Conservation (phyloP, 2,797 vertebrate species). For the Mus spretus region DNA sequence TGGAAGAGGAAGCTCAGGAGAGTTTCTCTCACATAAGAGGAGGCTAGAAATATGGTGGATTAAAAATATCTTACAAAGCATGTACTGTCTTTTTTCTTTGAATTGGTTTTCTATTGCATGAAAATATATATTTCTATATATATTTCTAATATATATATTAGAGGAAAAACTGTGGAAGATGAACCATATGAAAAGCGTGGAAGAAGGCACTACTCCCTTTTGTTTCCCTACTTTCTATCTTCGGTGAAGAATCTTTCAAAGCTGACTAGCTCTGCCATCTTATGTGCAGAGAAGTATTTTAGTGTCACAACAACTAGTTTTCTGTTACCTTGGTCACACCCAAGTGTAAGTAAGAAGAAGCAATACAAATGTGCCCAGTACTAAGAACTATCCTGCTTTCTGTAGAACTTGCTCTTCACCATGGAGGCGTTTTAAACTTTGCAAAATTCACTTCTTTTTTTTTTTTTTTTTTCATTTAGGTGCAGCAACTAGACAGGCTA, state of each 20-base stretch:
- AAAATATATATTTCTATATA: too few relatives aligned
- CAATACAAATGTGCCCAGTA: background rate
- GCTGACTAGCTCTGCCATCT: background rate
- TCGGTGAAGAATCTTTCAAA: slow-evolving; percentile 15
- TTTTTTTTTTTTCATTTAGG: background rate
- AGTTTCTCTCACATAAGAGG: slow-evolving; percentile 20
- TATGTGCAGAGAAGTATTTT: slow-evolving; percentile 21
- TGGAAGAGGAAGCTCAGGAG: background rate
- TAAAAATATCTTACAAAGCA: background rate
- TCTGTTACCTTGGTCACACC: background rate
- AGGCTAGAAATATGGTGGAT: background rate
- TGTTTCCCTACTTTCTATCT: slow-evolving; percentile 6
- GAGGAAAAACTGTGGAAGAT: background rate
- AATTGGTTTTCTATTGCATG: background rate
- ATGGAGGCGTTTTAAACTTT: background rate
- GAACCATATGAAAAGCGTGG: background rate
- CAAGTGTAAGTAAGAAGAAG: background rate
- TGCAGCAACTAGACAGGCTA: background rate
- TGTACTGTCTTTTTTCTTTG: background rate
- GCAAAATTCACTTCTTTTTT: background rate
- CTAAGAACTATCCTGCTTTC: background rate
- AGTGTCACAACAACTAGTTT: slow-evolving; percentile 3
- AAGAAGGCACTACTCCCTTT: background rate
- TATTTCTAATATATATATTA: background rate
- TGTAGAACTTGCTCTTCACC: background rate